phyloP scores from a whole-genome alignment of 1,140 invertebrate species.

The Drosophila bocki region DNA sequence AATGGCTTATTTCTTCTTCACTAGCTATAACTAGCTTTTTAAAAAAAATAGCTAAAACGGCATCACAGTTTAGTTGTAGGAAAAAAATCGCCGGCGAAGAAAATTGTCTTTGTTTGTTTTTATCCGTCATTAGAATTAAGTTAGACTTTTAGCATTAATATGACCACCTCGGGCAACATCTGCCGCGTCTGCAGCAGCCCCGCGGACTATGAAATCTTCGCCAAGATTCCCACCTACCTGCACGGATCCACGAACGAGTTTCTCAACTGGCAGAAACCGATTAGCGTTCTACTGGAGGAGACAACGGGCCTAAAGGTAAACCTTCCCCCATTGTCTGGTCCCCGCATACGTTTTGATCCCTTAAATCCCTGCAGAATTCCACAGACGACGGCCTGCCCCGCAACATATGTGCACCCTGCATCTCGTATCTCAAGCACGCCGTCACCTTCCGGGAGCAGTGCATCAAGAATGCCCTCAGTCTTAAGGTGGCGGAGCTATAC shows the following conservation, averaged over 20 bases:
- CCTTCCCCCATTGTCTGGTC: no score
- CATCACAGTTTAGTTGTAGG: background rate
- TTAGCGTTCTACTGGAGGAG: slow-evolving; percentile 73
- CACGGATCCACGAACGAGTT: slow-evolving; percentile 79
- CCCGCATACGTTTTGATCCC: background rate
- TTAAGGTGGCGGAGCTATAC: slow-evolving; percentile 66
- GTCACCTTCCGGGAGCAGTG: slow-evolving; percentile 80
- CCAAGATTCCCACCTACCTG: slow-evolving; percentile 80
- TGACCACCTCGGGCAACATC: slow-evolving; percentile 75
- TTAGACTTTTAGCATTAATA: slow-evolving; percentile 33
- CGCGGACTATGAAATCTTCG: slow-evolving; percentile 80
- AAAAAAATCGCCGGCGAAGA: slow-evolving; percentile 8
- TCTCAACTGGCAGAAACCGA: slow-evolving; percentile 80
- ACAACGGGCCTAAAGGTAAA: slow-evolving; percentile 77
- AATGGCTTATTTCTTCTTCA: background rate
- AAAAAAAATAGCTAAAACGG: background rate
- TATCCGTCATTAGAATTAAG: slow-evolving; percentile 35
- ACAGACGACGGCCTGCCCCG: slow-evolving; percentile 71
- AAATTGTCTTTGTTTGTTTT: slow-evolving; percentile 19
- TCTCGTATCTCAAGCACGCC: slow-evolving; percentile 82
- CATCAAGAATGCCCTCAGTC: slow-evolving; percentile 73
- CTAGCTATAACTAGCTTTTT: no score
- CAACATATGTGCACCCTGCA: slow-evolving; percentile 77
- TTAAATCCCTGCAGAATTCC: slow-evolving; percentile 47
- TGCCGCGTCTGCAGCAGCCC: slow-evolving; percentile 81